Evolutionary conservation across 1,140 invertebrate species (phyloP), one percentile per base, ranked within the genome.

Genomic region (Nomia melanderi): DNA sequence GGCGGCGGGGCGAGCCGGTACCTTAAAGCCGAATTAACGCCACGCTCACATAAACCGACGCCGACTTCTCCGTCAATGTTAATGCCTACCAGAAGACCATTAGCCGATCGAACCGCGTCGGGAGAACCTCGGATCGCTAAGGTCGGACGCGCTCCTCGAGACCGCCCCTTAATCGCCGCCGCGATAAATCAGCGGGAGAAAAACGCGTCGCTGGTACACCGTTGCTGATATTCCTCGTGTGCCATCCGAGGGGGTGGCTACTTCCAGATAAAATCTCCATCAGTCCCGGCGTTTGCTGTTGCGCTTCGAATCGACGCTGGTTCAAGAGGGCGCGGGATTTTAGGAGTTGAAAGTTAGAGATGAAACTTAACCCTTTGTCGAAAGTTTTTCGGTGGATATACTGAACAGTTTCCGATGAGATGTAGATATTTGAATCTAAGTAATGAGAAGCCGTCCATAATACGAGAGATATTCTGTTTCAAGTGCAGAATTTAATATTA

Each of bases 11-110:
- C 57, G 59, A 31, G n/a, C 70, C 74, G 84, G 72, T 81, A 85
- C 77, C 82, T 88, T 87, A 87, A 87, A 89, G 85, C 83, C 81
- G 86, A 90, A 91, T 91, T 91, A 90, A 90, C 88, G 86, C 88
- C 73, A 81, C 81, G 86, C 89, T 88, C 87, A 87, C 88, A 88
- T 87, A 88, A 88, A 88, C 86, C 86, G 83, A 66, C 76, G 57
- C 72, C 78, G 88, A 87, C 84, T 88, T 87, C 78, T 82, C 82
- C 87, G 88, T 90, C 87, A 88, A 91, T 89, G 88, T 88, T 88
- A 88, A 90, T 88, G 87, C 85, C 88, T 87, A 83, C 84, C 74
- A 82, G 81, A 75, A 44, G 76, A 83, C 87, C 88, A 89, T 91
- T 91, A 91, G 88, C 87, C 86, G 86, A 88, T 90, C 87, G 86